Evolutionary conservation across 2,113 vertebrate genomes (phyloP).

Genomic region (Orthonyx spaldingii): DNA sequence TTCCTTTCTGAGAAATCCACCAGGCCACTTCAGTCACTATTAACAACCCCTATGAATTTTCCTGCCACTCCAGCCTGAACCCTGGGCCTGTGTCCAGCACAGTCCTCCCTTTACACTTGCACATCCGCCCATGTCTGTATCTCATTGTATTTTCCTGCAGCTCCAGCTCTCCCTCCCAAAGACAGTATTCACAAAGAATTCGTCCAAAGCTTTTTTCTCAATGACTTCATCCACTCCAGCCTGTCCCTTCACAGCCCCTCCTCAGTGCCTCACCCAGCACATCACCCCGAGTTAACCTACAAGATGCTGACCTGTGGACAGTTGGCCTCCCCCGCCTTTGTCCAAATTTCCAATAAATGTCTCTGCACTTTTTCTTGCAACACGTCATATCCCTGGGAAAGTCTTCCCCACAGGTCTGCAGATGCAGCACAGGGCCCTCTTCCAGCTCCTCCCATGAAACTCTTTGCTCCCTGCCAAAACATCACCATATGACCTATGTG

Average conservation of each 20-base stretch:
- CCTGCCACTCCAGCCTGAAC: background rate
- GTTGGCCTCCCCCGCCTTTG: background rate
- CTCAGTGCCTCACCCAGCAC: background rate
- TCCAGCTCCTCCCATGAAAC: background rate
- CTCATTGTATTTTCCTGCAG: background rate
- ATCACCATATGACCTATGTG: background rate
- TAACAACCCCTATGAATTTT: background rate
- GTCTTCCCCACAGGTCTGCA: background rate
- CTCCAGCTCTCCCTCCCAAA: constrained; percentile 28
- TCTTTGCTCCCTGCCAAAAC: background rate
- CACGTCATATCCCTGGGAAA: background rate
- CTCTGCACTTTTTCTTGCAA: background rate
- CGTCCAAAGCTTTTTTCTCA: background rate
- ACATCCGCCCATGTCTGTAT: background rate
- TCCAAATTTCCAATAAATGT: background rate
- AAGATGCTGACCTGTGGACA: background rate
- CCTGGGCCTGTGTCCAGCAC: background rate
- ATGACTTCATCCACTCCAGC: constrained; percentile 22
- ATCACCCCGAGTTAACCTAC: background rate
- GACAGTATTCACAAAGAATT: constrained; percentile 44
- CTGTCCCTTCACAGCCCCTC: background rate
- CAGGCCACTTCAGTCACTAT: background rate
- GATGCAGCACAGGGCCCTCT: background rate
- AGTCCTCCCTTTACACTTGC: background rate
- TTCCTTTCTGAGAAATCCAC: background rate